Conservation (phyloP, 2,888 invertebrate genomes). For the Pseudococcus jackbeardsleyi region DNA sequence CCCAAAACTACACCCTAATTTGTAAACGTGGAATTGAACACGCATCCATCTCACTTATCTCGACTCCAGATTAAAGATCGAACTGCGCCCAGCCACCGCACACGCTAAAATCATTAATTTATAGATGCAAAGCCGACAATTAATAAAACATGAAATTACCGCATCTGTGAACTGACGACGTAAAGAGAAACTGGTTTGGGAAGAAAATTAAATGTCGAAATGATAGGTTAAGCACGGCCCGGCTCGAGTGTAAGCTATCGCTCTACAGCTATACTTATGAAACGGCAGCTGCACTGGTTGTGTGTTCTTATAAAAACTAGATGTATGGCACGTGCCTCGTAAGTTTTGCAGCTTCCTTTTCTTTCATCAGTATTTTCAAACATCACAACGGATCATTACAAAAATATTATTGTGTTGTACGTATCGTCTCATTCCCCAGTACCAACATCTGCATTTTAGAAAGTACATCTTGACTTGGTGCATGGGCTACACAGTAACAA, state of each 20-base stretch:
- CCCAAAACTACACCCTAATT: neutral
- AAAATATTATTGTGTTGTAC: conserved; percentile 42
- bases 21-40: neutral
- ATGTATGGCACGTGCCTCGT: conserved; percentile 53
- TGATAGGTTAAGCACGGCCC: conserved; percentile 36
- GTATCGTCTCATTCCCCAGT: neutral
- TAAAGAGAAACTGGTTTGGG: conserved; percentile 38
- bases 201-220: conserved; percentile 52
- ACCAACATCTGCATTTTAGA: conserved; percentile 53
- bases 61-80: neutral
- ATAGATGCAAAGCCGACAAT: conserved; percentile 43
- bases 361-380: conserved; percentile 50
- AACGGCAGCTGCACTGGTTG: conserved; percentile 51
- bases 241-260: neutral
- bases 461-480: conserved; percentile 44
- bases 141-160: conserved; percentile 51
- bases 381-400: conserved; percentile 45
- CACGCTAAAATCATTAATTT: conserved; percentile 45
- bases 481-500: neutral
- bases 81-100: neutral
- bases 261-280: conserved; percentile 13
- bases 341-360: conserved; percentile 46
- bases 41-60: neutral
- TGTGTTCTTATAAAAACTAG: conserved; percentile 42
- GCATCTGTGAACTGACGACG: conserved; percentile 31